Evolutionary conservation across 1,140 invertebrate genomes (phyloP).

Genomic region (Antheraea pernyi): DNA sequence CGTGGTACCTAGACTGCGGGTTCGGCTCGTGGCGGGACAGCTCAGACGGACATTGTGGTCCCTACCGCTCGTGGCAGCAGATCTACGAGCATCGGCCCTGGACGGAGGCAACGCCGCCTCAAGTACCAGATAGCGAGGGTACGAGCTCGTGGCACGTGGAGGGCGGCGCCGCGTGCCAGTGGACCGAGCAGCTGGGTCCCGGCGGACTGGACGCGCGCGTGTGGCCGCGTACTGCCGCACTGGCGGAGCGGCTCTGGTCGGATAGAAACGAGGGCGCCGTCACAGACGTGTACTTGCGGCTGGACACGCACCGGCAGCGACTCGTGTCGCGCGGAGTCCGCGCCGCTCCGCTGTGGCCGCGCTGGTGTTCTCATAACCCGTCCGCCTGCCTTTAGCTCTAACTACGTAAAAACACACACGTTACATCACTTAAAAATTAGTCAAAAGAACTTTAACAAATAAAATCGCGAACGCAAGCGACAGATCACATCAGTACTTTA

Average conservation of each 20-base stretch:
- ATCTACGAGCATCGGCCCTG: slow-evolving; percentile 90
- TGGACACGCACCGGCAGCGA: slow-evolving; percentile 83
- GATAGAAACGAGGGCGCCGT: slow-evolving; percentile 63
- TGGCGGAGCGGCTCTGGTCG: slow-evolving; percentile 83
- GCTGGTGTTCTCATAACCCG: slow-evolving; percentile 87
- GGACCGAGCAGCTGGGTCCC: slow-evolving; percentile 84
- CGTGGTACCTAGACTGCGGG: slow-evolving; percentile 92
- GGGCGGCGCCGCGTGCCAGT: slow-evolving; percentile 86
- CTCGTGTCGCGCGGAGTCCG: slow-evolving; percentile 81
- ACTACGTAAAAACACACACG: neutral
- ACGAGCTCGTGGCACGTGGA: slow-evolving; percentile 85
- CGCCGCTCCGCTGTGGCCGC: slow-evolving; percentile 86
- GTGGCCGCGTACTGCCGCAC: slow-evolving; percentile 85
- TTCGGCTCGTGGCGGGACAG: slow-evolving; percentile 89
- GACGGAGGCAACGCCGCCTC: slow-evolving; percentile 76
- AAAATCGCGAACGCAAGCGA: neutral
- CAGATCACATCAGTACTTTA: neutral
- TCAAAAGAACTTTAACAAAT: neutral
- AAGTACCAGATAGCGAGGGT: slow-evolving; percentile 55
- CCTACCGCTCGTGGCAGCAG: slow-evolving; percentile 90
- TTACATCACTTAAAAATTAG: neutral
- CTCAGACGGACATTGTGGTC: slow-evolving; percentile 85
- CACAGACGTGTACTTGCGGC: slow-evolving; percentile 82
- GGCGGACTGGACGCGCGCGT: slow-evolving; percentile 83
- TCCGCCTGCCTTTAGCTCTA: slow-evolving; percentile 82